A percentile compares a stretch with the other conserved stretches of the same genome.
phyloP scores from a whole-genome alignment of 2,113 vertebrate species.

The Vireo altiloquus region DNA sequence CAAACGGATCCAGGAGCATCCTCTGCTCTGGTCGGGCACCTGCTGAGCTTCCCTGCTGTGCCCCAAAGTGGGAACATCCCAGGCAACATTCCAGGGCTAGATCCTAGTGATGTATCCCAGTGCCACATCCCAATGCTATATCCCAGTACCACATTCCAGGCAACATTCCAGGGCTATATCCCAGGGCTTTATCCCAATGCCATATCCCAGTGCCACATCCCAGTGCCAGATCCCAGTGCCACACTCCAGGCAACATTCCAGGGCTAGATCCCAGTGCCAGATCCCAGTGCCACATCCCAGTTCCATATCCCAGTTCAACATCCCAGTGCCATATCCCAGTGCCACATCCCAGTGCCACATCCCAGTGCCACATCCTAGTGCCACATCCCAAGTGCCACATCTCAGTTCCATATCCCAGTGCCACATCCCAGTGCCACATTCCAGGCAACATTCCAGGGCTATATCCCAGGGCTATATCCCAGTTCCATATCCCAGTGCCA shows the following conservation, averaged over 20 bases:
- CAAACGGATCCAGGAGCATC: accelerated
- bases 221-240: neutral
- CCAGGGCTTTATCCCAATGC: neutral
- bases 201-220: neutral
- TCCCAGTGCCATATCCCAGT: neutral
- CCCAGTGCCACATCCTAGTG: neutral
- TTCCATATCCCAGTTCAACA: accelerated
- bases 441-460: accelerated
- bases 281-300: neutral
- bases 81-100: neutral
- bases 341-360: neutral
- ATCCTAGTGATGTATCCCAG: neutral
- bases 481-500: accelerated
- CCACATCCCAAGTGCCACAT: accelerated
- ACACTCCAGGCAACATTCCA: accelerated
- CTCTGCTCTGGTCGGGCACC: accelerated
- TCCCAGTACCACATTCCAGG: neutral
- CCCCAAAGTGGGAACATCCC: neutral
- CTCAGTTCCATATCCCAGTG: neutral
- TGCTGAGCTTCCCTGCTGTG: neutral
- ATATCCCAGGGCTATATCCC: neutral
- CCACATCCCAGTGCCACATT: accelerated
- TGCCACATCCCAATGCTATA: accelerated
- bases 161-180: accelerated
- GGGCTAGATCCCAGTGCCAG: accelerated